phyloP scores from a whole-genome alignment of 1,140 invertebrate genomes.

The Globodera ellingtonae region DNA sequence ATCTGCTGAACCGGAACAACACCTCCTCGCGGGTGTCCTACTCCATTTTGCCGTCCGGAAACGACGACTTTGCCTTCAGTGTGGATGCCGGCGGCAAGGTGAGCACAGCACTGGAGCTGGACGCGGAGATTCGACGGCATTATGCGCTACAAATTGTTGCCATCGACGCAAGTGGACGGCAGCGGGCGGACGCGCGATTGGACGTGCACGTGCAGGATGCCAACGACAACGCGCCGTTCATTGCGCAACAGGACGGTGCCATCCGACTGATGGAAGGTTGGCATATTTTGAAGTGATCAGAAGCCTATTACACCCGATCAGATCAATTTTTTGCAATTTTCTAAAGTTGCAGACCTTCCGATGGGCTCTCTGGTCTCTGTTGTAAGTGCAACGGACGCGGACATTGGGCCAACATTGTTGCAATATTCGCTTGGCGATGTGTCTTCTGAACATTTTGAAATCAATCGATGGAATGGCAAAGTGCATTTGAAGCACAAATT shows the following conservation, averaged over 20 bases:
- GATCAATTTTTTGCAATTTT: not conserved
- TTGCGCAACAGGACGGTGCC: conserved; percentile 17
- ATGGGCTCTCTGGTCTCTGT: conserved; percentile 36
- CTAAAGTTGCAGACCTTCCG: conserved; percentile 36
- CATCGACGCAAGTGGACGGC: conserved; percentile 9
- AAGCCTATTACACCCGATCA: too few relatives aligned
- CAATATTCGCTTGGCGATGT: conserved; percentile 46
- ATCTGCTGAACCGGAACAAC: not conserved
- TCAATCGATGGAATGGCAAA: conserved; percentile 37
- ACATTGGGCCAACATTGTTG: conserved; percentile 30
- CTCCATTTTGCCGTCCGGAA: conserved; percentile 38
- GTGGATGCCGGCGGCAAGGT: conserved; percentile 43
- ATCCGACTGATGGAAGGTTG: conserved; percentile 32
- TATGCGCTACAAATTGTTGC: conserved; percentile 44
- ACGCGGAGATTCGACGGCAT: conserved; percentile 39
- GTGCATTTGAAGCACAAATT: conserved; percentile 32
- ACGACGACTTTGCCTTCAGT: conserved; percentile 45
- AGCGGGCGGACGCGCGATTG: conserved; percentile 32
- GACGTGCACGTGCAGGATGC: conserved; percentile 39
- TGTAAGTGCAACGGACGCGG: conserved; percentile 40
- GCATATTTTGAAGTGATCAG: not conserved
- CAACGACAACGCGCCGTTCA: conserved; percentile 50
- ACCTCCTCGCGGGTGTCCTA: not conserved
- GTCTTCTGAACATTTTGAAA: conserved; percentile 38
- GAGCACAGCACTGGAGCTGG: conserved; percentile 43